A percentile compares a stretch with the other conserved stretches of the same genome.
phyloP scores from a whole-genome alignment of 2,888 invertebrate genomes.

The Drosophila yooni region DNA sequence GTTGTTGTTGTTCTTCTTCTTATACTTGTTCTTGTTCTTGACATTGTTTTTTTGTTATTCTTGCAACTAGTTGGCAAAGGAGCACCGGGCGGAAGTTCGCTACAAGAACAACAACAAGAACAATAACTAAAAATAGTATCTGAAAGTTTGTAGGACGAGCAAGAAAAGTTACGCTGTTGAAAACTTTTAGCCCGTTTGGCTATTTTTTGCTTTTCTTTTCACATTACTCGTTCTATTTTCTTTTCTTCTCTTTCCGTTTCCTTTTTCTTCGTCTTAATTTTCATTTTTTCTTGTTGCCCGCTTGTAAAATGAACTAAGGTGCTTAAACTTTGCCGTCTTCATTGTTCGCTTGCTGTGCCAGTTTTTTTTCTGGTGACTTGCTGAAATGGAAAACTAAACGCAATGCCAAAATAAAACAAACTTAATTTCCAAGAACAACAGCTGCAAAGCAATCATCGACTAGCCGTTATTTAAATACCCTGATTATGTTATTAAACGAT shows the following conservation, averaged over 20 bases:
- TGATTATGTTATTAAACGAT: neutral
- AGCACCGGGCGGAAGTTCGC: constrained; percentile 52
- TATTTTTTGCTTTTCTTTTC: constrained; percentile 51
- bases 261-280: constrained; percentile 3
- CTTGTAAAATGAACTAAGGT: constrained; percentile 61
- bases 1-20: constrained; percentile 51
- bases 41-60: constrained; percentile 55
- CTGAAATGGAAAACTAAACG: constrained; percentile 51
- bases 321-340: constrained; percentile 58
- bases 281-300: constrained; percentile 1
- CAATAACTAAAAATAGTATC: constrained; percentile 45
- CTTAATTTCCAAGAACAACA: constrained; percentile 13
- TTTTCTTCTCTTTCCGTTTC: neutral
- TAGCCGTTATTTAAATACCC: neutral
- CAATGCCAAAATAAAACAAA: constrained; percentile 30
- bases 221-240: constrained; percentile 11
- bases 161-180: constrained; percentile 52
- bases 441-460: neutral
- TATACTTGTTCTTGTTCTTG: constrained; percentile 54
- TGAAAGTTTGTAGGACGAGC: constrained; percentile 48
- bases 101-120: constrained; percentile 29
- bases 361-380: constrained; percentile 35
- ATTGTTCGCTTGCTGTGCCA: constrained; percentile 32
- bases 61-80: constrained; percentile 40
- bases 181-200: constrained; percentile 64